Evolutionary conservation across 1,140 invertebrate species (phyloP), one percentile per base, ranked within the genome.

Genomic region (Ceratina japonica): DNA sequence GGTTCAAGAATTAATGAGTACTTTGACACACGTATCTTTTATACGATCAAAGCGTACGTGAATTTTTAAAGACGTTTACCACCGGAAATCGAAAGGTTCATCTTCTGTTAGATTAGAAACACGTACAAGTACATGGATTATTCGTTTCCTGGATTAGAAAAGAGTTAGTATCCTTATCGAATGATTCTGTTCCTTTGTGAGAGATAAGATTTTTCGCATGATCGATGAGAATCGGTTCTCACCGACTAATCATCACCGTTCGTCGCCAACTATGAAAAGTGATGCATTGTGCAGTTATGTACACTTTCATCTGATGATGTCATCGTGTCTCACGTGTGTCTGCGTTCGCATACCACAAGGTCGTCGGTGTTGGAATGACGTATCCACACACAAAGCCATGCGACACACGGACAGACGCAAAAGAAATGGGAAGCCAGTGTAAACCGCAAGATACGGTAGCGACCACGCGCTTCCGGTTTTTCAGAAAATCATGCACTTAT

Each of bases 291-390:
- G 89, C 78, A 88, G 88, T 87, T 90, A 90, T 90, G 87, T 85
- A 86, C 83, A 90, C 88, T 91, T 90, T 91, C 90, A 87, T 91
- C 85, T 74, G 88, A 84, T 91, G 90, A 91, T 90, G 90, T 90
- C 90, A 90, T 89, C 84, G 83, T 75, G 76, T 59, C 82, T 84
- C 70, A 68, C 64, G 27, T 84, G 62, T 84, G 76, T 82, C 86
- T 78, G 76, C 79, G 86, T 86, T 86, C 80, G 76, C 84, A 84
- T 81, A 85, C 76, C 81, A 82, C 84, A 85, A 85, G 83, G 84
- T 84, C 84, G 84, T 64, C 59, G 61, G 64, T 79, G 74, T 69
- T 63, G 70, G 61, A 73, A 79, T 79, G 70, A 65, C 52, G 52
- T 74, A 74, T 73, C 37, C 24, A 51, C 13, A 64, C 37, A n/a